These are phyloP conservation scores for Meteorus sp. DNA, from an alignment of 1,140 invertebrate genomes.

Conservation along the genomic window DNA sequence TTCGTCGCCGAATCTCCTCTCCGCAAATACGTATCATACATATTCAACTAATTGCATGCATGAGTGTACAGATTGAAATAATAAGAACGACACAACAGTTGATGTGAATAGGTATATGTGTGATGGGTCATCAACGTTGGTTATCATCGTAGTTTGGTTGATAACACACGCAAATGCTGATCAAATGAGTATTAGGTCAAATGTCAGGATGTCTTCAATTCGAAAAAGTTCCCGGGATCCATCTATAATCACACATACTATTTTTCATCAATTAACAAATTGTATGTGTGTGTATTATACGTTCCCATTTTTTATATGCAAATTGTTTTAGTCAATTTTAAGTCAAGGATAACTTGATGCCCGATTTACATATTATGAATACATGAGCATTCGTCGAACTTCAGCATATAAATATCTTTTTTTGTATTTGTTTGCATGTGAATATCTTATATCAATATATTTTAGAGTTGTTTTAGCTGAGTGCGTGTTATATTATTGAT, in stretches of 20 bases:
- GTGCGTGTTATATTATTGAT: too few relatives aligned
- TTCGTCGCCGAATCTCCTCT: conserved; percentile 6
- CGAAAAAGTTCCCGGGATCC: background rate
- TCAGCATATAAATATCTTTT: too few relatives aligned
- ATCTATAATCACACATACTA: background rate
- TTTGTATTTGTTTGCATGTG: too few relatives aligned
- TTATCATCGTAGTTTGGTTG: too few relatives aligned
- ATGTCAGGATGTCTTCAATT: conserved; percentile 9
- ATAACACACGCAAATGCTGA: too few relatives aligned
- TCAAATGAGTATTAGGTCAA: background rate
- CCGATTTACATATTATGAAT: too few relatives aligned
- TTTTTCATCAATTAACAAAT: too few relatives aligned
- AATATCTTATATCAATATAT: too few relatives aligned
- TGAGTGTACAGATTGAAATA: background rate
- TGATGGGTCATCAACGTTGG: conserved; percentile 1
- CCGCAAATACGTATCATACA: background rate
- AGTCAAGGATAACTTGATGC: conserved; percentile 3
- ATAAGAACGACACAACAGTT: background rate
- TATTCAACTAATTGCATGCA: background rate
- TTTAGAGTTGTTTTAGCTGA: too few relatives aligned
- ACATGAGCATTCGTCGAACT: too few relatives aligned
- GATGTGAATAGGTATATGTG: conserved; percentile 11
- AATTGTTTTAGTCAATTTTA: conserved; percentile 13
- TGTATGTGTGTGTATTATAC: conserved; percentile 1
- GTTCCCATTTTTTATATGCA: too few relatives aligned